Base-by-base conservation (phyloP, 1,140 invertebrate genomes). In the Hyphantria cunea region DNA sequence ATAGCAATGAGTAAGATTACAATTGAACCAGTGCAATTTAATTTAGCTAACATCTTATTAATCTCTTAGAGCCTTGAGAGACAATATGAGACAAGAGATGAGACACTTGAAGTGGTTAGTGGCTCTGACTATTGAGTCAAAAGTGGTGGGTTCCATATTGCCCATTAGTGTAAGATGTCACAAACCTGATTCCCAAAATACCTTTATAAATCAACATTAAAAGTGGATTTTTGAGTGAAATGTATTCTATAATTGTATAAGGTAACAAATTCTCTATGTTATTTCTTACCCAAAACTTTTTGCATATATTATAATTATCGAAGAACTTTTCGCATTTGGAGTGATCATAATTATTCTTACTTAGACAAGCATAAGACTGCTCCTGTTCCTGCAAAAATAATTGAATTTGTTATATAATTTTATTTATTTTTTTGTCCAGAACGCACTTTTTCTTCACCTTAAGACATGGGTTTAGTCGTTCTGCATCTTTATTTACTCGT, bases 241-340 rank as follows among this genome's bases (percentile, higher is more conserved):
- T 25, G 5, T 25, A 25, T 3, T 25, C 17, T n/a, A n/a, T n/a
- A n/a, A n/a, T n/a, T n/a, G n/a, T n/a, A n/a, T n/a, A n/a, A n/a
- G n/a, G n/a, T n/a, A n/a, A n/a, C n/a, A n/a, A n/a, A n/a, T n/a
- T n/a, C n/a, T n/a, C n/a, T n/a, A n/a, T n/a, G n/a, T 25, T 25
- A 25, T 10, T 17, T 12, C 86, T 80, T 85, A 93, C 93, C 93
- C 93, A 93, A 76, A 93, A 93, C 61, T 92, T 92, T 72, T 93
- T 93, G 81, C 94, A 94, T 37, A 90, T 91, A 37, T 94, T 94
- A 66, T 94, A 94, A 69, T 94, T 94, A 41, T 93, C 93, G 69
- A 94, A 94, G 75, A 93, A 91, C 4, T 90, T 62, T 77, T 91
- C 84, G 71, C 94, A 94, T 76, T 93, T 93, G n/a, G 92, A 90